Conservation (phyloP, 1,140 invertebrate genomes). For the Aphaenogaster rudis region DNA sequence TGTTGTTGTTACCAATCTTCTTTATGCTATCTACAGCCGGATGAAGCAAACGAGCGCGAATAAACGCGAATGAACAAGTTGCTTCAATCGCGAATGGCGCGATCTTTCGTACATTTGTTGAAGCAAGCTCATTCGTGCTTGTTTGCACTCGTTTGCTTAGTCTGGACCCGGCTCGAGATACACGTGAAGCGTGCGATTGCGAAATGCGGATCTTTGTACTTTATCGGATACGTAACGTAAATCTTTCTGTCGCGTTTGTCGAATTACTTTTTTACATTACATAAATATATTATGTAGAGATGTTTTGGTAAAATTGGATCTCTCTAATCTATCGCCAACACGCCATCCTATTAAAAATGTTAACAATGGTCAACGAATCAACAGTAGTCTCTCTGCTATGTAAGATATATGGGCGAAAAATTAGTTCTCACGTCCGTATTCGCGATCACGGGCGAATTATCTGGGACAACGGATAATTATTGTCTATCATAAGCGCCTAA, state of each 20-base stretch:
- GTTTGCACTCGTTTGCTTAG: neutral
- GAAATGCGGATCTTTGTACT: slow-evolving; percentile 54
- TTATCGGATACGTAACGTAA: slow-evolving; percentile 37
- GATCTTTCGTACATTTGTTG: neutral
- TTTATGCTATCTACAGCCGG: neutral
- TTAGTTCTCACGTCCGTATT: neutral
- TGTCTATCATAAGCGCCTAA: slow-evolving; percentile 69
- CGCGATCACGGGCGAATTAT: neutral
- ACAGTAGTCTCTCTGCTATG: slow-evolving; percentile 3
- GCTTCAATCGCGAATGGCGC: neutral
- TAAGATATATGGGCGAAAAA: slow-evolving; percentile 14
- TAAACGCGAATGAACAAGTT: neutral
- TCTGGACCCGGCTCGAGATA: neutral
- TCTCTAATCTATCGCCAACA: slow-evolving; percentile 21
- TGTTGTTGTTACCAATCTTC: slow-evolving; percentile 5
- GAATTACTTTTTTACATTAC: slow-evolving; percentile 5
- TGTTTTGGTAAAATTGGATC: slow-evolving; percentile 40
- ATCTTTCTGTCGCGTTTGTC: slow-evolving; percentile 31
- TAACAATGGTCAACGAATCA: slow-evolving; percentile 3
- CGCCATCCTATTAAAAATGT: slow-evolving; percentile 16
- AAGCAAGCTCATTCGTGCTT: neutral
- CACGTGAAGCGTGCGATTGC: slow-evolving; percentile 5
- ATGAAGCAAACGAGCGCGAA: neutral
- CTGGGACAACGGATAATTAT: slow-evolving; percentile 61
- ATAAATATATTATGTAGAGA: slow-evolving; percentile 25